Evolutionary conservation across 1,140 invertebrate genomes (phyloP), one percentile per base, ranked within the genome.

Genomic region (Drosophila ananassae): DNA sequence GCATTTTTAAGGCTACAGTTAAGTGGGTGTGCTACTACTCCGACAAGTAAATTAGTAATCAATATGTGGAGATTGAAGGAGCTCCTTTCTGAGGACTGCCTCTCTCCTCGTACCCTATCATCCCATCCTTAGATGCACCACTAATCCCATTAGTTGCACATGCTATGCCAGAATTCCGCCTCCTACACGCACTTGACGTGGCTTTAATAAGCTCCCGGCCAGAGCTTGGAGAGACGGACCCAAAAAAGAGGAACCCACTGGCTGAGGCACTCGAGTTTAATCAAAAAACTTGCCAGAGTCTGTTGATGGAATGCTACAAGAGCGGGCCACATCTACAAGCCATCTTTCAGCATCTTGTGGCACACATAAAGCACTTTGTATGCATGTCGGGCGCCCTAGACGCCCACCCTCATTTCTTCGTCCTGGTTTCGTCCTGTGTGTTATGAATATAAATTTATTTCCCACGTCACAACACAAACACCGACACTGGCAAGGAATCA

Each of bases 361-460:
- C 59, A 79, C 75, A 73, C 76, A 89, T 85, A 85, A 87, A 87
- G 79, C 75, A 85, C 78, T 85, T 85, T 89, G 82, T 85, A 85
- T 85, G 82, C 82, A 79, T 76, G 83, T 66, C 75, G 68, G 61
- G 56, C 52, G 54, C 64, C 57, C 30, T 52, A 41, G 51, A 39
- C 54, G 25, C 59, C 12, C 54, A 17, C 12, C 34, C 55, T 13
- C 52, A 47, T 21, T 57, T 55, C 8, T 13, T 50, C 52, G 34
- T 56, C 77, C 59, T 57, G 62, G 50, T 37, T 37, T 58, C 56
- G 72, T 53, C 54, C 73, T 59, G 73, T 79, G 83, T 89, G 83
- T 89, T 89, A 89, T 89, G 83, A 89, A 89, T 89, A 89, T 89
- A 89, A 89, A 89, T 89, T 87, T 82, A 83, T 89, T 87, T 89